phyloP scores from a whole-genome alignment of 2,888 invertebrate species.

The Lasioglossum leucozonium region DNA sequence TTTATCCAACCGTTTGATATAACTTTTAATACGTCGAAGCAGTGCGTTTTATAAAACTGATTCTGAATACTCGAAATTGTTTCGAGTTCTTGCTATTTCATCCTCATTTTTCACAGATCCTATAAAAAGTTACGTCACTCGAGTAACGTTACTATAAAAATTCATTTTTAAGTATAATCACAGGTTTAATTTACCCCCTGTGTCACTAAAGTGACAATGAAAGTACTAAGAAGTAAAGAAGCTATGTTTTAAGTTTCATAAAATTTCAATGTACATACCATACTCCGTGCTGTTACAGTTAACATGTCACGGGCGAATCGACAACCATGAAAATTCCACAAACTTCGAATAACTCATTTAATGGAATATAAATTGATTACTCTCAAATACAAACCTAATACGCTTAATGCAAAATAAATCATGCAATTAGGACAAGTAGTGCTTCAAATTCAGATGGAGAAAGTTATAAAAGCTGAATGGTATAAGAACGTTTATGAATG shows the following conservation, averaged over 20 bases:
- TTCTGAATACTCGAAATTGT: neutral
- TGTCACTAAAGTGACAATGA: neutral
- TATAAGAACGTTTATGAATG: neutral
- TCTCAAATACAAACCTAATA: neutral
- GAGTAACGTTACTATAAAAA: neutral
- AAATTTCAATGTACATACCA: neutral
- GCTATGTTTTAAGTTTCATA: neutral
- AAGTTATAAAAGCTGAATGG: neutral
- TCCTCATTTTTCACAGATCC: neutral
- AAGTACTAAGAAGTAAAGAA: neutral
- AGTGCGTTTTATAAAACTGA: neutral
- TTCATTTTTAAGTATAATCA: neutral
- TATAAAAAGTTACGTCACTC: neutral
- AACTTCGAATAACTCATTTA: neutral
- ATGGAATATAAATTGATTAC: neutral
- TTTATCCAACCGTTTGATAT: neutral
- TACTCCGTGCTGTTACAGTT: neutral
- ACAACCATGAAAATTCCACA: neutral
- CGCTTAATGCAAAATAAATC: neutral
- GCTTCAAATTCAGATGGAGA: neutral
- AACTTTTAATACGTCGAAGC: neutral
- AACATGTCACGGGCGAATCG: neutral
- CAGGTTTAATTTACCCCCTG: neutral
- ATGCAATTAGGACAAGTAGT: neutral
- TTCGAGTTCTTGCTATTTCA: neutral